Base-by-base conservation (phyloP, 1,140 invertebrate species). In the Drosophila lowei region DNA sequence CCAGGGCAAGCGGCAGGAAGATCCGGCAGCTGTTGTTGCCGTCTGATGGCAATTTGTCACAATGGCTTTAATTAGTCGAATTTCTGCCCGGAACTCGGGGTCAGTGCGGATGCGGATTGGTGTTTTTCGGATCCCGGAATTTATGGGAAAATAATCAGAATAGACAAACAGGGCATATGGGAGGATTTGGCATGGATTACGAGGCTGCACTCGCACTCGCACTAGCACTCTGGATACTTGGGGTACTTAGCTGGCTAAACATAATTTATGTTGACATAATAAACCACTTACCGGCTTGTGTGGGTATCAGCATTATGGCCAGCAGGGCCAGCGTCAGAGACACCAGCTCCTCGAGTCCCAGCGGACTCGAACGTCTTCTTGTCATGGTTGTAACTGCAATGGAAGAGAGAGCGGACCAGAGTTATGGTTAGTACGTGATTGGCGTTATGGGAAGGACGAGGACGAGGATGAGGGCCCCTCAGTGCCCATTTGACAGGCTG, bases 331-430 rank as follows among this genome's bases (percentile, higher is more conserved):
- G 77, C 52, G 72, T 58, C 44, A 85, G 50, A 60, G 76, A 66
- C 47, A 80, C 63, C 76, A 90, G 72, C 79, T 89, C 77, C 78
- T 91, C 89, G 90, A 91, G 90, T 90, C 90, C 90, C 83, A 89
- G 57, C 54, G 89, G 90, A 91, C 90, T 91, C 90, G 89, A 91
- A 90, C 89, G 89, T 85, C 89, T 91, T 71, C 90, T 90, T 74
- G 90, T 91, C 90, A 91, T 78, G 74, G 77, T 73, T 75, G 77
- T 77, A 56, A 67, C 89, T 90, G 84, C 57, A 90, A 89, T 30
- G 64, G 49, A 60, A 6, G 63, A 49, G 21, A 54, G 28, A 52
- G 44, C 11, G 48, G 2, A 30, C 6, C n/a, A 44, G 50, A 46
- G 63, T 57, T 72, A 59, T 55, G 28, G 25, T 60, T 65, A 49